Evolutionary conservation across 2,797 vertebrate genomes (phyloP), one percentile per base, ranked within the genome.

Genomic region (Buceros bicornis): DNA sequence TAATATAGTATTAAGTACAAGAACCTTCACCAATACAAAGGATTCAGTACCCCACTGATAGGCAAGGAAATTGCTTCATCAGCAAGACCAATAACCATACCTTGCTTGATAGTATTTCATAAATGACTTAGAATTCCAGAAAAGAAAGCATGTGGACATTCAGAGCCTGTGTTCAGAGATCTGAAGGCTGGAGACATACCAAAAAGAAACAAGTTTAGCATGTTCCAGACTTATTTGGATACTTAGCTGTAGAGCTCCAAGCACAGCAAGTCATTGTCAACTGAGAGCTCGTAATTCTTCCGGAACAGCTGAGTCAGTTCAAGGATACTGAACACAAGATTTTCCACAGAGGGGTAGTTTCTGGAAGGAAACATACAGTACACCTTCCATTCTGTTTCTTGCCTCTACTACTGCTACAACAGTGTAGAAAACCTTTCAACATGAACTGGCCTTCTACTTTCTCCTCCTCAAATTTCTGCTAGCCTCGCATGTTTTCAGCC

Each of bases 241-340:
- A 43, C 35, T 48, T 48, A 22, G 25, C 42, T 13, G 13, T 42
- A 90, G 26, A 91, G 22, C 13, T 81, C 11, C 57, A 90, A 85
- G 53, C 19, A 60, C 26, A 84, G 35, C 25, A 82, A 82, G 26
- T 61, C 25, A 51, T 54, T 81, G 31, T 67, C 48, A 78, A 21
- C 22, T 40, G 11, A 74, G 91, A 94, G 51, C 15, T 94, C 57
- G 13, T 67, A 54, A 51, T 9, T 16, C 14, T 57, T 76, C 61
- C 69, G 65, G 69, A 54, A 42, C 22, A 94, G 77, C 31, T 50
- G 37, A 40, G 37, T 20, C 17, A 86, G 89, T 48, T 48, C 87
- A 94, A 74, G 16, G 45, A 93, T 79, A 83, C 87, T 81, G 54
- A 87, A 87, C 84, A 66, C 71, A 87, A 69, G 7, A 62, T 56